Base-by-base conservation (phyloP, 92 coral and sea anemone genomes). In the Phenganax marumi region DNA sequence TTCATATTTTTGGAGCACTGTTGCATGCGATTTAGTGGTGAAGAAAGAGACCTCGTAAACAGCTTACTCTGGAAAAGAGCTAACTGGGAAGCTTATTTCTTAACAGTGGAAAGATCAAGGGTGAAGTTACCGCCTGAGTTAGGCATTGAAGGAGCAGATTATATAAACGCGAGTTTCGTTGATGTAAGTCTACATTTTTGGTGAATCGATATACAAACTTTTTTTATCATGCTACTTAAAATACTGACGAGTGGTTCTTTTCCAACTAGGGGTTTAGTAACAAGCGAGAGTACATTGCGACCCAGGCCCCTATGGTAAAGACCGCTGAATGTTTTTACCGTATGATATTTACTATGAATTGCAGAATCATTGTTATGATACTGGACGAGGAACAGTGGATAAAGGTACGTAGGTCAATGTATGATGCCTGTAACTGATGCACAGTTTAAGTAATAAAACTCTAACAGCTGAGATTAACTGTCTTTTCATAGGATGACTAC, bases 71-170 rank as follows among this genome's bases (percentile, higher is more conserved):
- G 63, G 7, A 21, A 21, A 56, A 14, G 22, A 56, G 7, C 63
- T 56, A 14, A 56, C 7, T 56, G n/a, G 7, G 3, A 7, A 14
- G 1, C 22, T 14, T 17, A 73, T 47, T 53, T 70, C 60, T 11
- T 65, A 55, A 8, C 75, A 93, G 97, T 91, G 68, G 97, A 91
- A 68, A 87, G 87, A 43, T 82, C 92, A 58, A 89, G 98, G 58
- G 96, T 95, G 3, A 93, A 90, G 68, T 89, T 95, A 54, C 93
- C 72, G 60, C 97, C 93, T 22, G 84, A 91, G 3, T 96, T 97
- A 13, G 91, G 97, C 46, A 92, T 87, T 71, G 97, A 92, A 71
- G 98, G 98, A 18, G 91, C 95, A 0, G 98, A 95, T 77, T 95
- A 90, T 68, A 90, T 95, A 85, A 95, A 90, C 55, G 98, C 97